Base-by-base conservation (phyloP, 2,888 invertebrate genomes). In the Sminthurides aquaticus region DNA sequence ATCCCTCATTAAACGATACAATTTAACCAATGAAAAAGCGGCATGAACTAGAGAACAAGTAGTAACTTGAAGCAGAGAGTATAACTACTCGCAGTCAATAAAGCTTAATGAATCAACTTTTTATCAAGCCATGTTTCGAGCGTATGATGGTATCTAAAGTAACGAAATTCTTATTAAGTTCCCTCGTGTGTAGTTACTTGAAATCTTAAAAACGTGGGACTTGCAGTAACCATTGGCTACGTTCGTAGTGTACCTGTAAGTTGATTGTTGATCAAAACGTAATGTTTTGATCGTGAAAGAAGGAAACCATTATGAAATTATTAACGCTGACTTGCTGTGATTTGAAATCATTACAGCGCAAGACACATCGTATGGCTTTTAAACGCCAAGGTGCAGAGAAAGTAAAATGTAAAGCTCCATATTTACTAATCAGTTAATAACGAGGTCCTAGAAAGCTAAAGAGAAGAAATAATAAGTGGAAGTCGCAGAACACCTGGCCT, bases 391-490 rank as follows among this genome's bases (percentile, higher is more conserved):
- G 89, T 75, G 87, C 88, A 72, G 82, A 86, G 75, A 90, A 88
- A 81, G 86, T 87, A 78, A 91, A 91, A 80, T 86, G 91, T 74
- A 89, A 91, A 65, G 89, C 90, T 75, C 89, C 91, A 57, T 90
- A 91, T 74, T 96, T 77, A 92, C 93, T 71, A 94, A 94, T 79
- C 82, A 96, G 76, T 83, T 96, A 78, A 91, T 93, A 60, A 89
- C 90, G 82, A 86, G 93, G 76, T 89, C 91, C 84, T 95, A 95
- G 87, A 94, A 91, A 79, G 87, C 88, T 20, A 89, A 89, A 82
- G 82, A 86, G 80, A 86, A 83, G 65, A 84, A 82, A 71, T 86
- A 87, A 74, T 87, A 88, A 75, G 88, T 90, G 79, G 88, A 79
- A 82, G 89, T 79, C 84, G 90, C 77, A 85, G 88, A 77, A 86